These are phyloP conservation scores for Camelus dromedarius DNA, from an alignment of 2,113 vertebrate genomes.

Conservation along the genomic window DNA sequence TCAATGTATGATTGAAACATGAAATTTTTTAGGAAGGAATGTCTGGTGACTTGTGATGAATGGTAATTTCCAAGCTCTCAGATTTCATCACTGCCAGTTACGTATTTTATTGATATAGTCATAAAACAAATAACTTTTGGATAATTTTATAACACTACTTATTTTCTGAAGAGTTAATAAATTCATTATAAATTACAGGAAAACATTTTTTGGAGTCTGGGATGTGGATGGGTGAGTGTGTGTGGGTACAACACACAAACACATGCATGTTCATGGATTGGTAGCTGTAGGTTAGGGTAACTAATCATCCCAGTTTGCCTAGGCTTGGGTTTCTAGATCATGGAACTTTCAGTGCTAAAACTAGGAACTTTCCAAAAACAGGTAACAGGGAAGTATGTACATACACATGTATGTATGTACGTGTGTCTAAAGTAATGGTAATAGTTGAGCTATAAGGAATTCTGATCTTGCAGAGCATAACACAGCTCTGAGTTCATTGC, in stretches of 20 bases:
- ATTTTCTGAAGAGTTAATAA: conserved; percentile 58
- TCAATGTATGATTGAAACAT: conserved; percentile 35
- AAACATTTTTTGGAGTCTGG: conserved; percentile 50
- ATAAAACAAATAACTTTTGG: neutral
- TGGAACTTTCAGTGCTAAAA: conserved; percentile 5
- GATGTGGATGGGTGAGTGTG: neutral
- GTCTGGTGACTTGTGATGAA: conserved; percentile 33
- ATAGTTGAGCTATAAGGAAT: conserved; percentile 78
- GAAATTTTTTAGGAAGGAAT: conserved; percentile 19
- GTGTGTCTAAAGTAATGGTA: conserved; percentile 70
- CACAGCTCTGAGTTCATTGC: conserved; percentile 81
- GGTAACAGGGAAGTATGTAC: neutral
- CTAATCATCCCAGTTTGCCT: neutral
- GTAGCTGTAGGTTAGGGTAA: neutral
- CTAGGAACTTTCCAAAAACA: neutral
- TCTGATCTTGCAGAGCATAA: conserved; percentile 73
- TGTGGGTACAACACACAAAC: neutral
- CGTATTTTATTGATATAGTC: conserved; percentile 18
- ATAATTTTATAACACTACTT: neutral
- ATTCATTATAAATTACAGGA: conserved; percentile 71
- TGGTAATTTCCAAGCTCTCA: conserved; percentile 58
- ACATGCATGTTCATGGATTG: conserved; percentile 63
- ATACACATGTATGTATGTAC: neutral
- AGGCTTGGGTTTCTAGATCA: conserved; percentile 25
- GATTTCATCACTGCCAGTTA: conserved; percentile 43